A percentile compares a stretch with the other conserved stretches of the same genome.
phyloP scores from a whole-genome alignment of 2,888 invertebrate genomes.

The Lasioglossum pauxillum region DNA sequence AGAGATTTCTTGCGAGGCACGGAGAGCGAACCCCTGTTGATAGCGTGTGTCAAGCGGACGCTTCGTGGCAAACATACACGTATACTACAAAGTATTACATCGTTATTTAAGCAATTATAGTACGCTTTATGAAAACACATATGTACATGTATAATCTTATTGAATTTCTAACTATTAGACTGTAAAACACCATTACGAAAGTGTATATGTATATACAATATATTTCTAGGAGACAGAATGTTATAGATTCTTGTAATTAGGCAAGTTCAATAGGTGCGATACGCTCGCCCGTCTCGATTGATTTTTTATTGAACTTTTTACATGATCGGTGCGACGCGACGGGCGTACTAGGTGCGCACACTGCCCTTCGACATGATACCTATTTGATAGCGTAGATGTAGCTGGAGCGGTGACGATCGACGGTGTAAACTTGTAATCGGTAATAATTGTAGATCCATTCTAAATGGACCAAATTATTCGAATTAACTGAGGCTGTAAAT shows the following conservation, averaged over 20 bases:
- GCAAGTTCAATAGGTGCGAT: slow-evolving; percentile 4
- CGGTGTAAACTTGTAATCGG: neutral
- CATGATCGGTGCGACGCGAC: slow-evolving; percentile 7
- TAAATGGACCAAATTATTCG: neutral
- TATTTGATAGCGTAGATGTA: slow-evolving; percentile 28
- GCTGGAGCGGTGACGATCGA: slow-evolving; percentile 11
- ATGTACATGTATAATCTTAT: slow-evolving; percentile 8
- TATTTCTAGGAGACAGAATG: slow-evolving; percentile 31
- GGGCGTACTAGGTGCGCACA: slow-evolving; percentile 13
- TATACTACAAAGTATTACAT: slow-evolving; percentile 55
- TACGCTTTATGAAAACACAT: neutral
- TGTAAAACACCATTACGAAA: slow-evolving; percentile 31
- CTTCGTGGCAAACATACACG: slow-evolving; percentile 20
- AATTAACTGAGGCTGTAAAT: neutral
- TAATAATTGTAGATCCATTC: neutral
- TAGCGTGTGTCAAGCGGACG: neutral
- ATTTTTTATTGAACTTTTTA: slow-evolving; percentile 67
- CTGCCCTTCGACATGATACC: slow-evolving; percentile 19
- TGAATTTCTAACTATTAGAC: slow-evolving; percentile 35
- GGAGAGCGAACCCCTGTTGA: neutral
- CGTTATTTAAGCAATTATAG: slow-evolving; percentile 39
- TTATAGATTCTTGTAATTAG: slow-evolving; percentile 37
- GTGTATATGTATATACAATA: slow-evolving; percentile 25
- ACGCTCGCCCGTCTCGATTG: slow-evolving; percentile 15
- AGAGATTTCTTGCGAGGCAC: too few species aligned